Conservation (phyloP, 1,140 invertebrate genomes). For the Drosophila nannoptera region DNA sequence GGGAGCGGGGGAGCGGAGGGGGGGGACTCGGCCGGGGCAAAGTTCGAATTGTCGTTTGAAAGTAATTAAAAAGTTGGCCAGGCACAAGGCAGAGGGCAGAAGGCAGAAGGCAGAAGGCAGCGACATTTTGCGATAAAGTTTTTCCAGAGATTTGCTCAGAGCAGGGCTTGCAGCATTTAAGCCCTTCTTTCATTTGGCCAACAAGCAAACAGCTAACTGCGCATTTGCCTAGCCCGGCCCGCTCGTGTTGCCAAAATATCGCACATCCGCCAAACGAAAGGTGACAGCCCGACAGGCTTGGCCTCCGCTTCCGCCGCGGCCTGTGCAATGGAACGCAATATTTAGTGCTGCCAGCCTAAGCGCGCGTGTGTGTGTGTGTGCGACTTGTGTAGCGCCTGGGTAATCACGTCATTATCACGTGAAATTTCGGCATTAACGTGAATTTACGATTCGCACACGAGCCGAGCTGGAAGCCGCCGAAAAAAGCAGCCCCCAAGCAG, state of each 20-base stretch:
- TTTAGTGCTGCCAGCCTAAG: slow-evolving; percentile 33
- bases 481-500: slow-evolving; percentile 17
- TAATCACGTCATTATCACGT: slow-evolving; percentile 79
- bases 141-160: slow-evolving; percentile 29
- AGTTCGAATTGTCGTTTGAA: slow-evolving; percentile 75
- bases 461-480: slow-evolving; percentile 44
- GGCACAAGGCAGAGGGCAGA: slow-evolving; percentile 51
- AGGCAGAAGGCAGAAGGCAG: slow-evolving; percentile 53
- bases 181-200: slow-evolving; percentile 29
- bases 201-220: slow-evolving; percentile 8
- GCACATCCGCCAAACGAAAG: slow-evolving; percentile 20
- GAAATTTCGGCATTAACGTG: slow-evolving; percentile 77
- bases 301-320: slow-evolving; percentile 2
- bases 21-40: slow-evolving; percentile 52
- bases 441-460: slow-evolving; percentile 78
- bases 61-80: slow-evolving; percentile 72
- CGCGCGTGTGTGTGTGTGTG: slow-evolving; percentile 34
- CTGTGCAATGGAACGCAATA: slow-evolving; percentile 57
- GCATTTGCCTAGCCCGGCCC: slow-evolving; percentile 22
- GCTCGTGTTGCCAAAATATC: slow-evolving; percentile 36
- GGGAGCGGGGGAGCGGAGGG: slow-evolving; percentile 52
- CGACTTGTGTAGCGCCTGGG: slow-evolving; percentile 58
- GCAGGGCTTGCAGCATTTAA: slow-evolving; percentile 38
- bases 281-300: slow-evolving; percentile 13
- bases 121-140: slow-evolving; percentile 64